Conservation (phyloP, 2,797 vertebrate species). For the Lagocephalus sceleratus region DNA sequence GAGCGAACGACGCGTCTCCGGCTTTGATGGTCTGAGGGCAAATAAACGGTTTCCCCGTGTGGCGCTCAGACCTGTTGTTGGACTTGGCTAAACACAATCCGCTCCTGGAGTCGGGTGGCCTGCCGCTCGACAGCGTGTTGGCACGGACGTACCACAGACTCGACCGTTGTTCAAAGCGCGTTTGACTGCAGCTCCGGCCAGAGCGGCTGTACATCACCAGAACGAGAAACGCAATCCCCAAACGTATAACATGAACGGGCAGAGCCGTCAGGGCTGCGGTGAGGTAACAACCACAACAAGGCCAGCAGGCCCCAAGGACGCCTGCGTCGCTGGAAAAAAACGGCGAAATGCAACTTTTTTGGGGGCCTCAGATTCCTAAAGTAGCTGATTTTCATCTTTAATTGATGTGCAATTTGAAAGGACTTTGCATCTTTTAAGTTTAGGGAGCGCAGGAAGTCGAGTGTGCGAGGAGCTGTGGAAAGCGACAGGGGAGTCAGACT, state of each 20-base stretch:
- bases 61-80: constrained; percentile 32
- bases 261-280: too few species aligned
- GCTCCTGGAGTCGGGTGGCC: constrained; percentile 36
- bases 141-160: constrained; percentile 2
- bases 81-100: constrained; percentile 24
- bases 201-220: too few species aligned
- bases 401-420: too few species aligned
- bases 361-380: not conserved
- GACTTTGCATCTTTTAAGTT: constrained; percentile 17
- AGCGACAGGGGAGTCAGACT: constrained; percentile 33
- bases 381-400: constrained; percentile 2
- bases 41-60: constrained; percentile 32
- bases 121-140: constrained; percentile 31
- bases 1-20: constrained; percentile 33
- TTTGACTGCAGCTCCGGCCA: not conserved
- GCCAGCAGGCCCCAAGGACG: too few species aligned
- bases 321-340: too few species aligned
- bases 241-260: too few species aligned
- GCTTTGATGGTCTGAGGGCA: constrained; percentile 24
- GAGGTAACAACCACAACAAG: too few species aligned
- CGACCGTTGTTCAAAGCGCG: not conserved
- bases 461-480: constrained; percentile 30
- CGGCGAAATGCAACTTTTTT: too few species aligned
- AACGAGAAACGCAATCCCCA: too few species aligned
- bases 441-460: constrained; percentile 16